Conservation (phyloP, 23 tunicate species). For the Oikopleura dioica region DNA sequence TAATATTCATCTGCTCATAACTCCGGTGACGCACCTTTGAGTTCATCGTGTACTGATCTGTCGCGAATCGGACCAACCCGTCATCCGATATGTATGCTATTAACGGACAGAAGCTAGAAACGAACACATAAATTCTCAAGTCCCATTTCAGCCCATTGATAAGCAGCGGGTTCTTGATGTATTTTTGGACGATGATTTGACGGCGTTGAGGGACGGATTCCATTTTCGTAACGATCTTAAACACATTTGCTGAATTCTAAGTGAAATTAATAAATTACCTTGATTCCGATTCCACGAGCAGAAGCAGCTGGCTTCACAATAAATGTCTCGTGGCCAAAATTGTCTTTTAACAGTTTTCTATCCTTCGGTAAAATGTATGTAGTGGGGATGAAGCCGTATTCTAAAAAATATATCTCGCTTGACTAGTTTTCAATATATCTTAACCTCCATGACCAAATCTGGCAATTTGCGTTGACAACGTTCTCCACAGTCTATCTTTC, state of each 20-base stretch:
- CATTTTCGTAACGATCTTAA: slow-evolving; percentile 66
- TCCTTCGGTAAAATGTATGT: slow-evolving; percentile 77
- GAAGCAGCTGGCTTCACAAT: slow-evolving; percentile 96
- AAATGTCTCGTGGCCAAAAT: slow-evolving; percentile 52
- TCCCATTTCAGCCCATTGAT: slow-evolving; percentile 83
- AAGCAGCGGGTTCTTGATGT: slow-evolving; percentile 33
- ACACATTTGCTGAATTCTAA: no score
- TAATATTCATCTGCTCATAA: slow-evolving; percentile 10
- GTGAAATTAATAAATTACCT: no score
- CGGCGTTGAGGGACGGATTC: slow-evolving; percentile 53
- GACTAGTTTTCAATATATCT: no score
- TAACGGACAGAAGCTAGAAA: slow-evolving; percentile 75
- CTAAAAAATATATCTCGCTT: no score
- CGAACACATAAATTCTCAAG: slow-evolving; percentile 62
- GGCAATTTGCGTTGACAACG: neutral
- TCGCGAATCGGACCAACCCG: slow-evolving; percentile 93
- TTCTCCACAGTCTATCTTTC: slow-evolving; percentile 86
- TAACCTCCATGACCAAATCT: neutral
- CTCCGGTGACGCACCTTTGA: neutral
- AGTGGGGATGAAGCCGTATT: slow-evolving; percentile 83
- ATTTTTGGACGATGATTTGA: slow-evolving; percentile 81
- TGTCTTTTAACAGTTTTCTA: slow-evolving; percentile 37
- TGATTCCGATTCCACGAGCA: slow-evolving; percentile 91
- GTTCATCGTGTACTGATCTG: slow-evolving; percentile 29
- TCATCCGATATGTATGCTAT: slow-evolving; percentile 65